Evolutionary conservation across 1,140 invertebrate genomes (phyloP).

Genomic region (Sminthurides bifidus): DNA sequence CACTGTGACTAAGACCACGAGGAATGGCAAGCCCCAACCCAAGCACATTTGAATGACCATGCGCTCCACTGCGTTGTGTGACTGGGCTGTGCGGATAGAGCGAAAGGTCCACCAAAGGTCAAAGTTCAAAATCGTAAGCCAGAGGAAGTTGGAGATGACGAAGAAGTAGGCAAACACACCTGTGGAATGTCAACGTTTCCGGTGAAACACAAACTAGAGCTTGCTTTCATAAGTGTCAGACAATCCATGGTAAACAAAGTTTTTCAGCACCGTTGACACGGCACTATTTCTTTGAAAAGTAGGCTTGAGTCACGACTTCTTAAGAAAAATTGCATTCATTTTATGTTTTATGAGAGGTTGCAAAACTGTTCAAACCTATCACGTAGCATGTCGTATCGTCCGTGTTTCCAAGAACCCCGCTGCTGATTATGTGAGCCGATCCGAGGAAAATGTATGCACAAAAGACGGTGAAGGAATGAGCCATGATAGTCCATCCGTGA

Average conservation of each 20-base stretch:
- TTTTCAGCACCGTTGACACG: no score
- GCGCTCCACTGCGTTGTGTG: background rate
- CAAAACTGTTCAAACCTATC: background rate
- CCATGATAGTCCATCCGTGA: constrained; percentile 27
- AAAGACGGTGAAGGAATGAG: constrained; percentile 12
- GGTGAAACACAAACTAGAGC: no score
- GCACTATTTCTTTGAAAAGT: no score
- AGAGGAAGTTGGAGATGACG: constrained; percentile 14
- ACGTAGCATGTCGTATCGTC: background rate
- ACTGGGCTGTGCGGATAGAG: background rate
- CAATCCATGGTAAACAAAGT: no score
- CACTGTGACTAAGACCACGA: background rate
- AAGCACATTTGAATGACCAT: constrained; percentile 4
- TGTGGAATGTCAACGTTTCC: no score
- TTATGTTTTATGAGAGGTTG: no score
- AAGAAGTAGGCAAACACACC: constrained; percentile 4
- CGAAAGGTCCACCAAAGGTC: constrained; percentile 19
- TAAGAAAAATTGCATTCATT: no score
- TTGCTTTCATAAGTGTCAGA: no score
- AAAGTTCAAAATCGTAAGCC: constrained; percentile 19
- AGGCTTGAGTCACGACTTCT: no score
- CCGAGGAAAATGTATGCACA: constrained; percentile 25
- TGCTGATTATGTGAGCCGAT: background rate
- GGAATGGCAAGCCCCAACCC: constrained; percentile 11
- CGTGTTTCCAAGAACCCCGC: background rate